These are phyloP conservation scores for Aldabrachelys gigantea DNA, from an alignment of 2,113 vertebrate genomes.

Conservation along the genomic window DNA sequence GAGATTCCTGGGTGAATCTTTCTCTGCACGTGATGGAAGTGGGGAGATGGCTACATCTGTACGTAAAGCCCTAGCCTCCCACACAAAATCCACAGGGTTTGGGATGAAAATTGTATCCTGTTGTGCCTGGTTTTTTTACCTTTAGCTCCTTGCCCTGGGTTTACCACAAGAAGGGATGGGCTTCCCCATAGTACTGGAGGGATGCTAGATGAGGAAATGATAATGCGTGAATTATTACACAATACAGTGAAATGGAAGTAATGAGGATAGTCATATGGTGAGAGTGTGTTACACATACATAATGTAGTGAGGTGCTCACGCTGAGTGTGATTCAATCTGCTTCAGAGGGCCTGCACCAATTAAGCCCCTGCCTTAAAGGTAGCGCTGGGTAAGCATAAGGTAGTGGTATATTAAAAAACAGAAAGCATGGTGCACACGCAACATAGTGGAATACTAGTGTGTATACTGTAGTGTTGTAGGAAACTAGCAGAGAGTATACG, in stretches of 20 bases:
- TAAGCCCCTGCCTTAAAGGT: not conserved
- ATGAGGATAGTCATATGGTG: not conserved
- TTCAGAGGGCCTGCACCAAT: not conserved
- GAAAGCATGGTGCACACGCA: not conserved
- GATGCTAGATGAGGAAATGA: not conserved
- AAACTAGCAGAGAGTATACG: not conserved
- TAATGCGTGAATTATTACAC: not conserved
- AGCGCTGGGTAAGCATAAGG: not conserved
- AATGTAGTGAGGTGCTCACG: not conserved
- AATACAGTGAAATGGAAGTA: not conserved
- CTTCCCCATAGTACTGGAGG: not conserved
- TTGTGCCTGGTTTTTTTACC: not conserved
- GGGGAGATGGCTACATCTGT: not conserved
- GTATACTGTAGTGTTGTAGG: not conserved
- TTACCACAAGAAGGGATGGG: not conserved
- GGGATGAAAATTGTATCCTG: not conserved
- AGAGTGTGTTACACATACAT: not conserved
- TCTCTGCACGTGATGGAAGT: not conserved
- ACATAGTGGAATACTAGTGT: not conserved
- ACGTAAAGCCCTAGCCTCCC: not conserved
- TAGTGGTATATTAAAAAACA: not conserved
- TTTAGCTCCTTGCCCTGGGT: not conserved
- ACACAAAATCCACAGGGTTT: not conserved
- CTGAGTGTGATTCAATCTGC: not conserved
- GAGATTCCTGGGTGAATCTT: not conserved